phyloP scores from a whole-genome alignment of 2,113 vertebrate species.

The Oenanthe melanoleuca region DNA sequence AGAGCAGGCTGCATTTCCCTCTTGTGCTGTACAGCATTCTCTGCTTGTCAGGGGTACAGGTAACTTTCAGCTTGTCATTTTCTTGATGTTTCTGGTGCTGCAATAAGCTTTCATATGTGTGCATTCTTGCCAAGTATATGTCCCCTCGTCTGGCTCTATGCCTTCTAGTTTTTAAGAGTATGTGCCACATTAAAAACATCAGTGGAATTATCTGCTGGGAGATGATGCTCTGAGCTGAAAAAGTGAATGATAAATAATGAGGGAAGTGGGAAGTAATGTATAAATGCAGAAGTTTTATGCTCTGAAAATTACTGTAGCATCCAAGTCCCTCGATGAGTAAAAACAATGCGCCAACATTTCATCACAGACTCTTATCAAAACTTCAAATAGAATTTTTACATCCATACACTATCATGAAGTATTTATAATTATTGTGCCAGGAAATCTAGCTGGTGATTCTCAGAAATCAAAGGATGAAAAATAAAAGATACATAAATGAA shows the following conservation, averaged over 20 bases:
- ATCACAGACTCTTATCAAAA: conserved; percentile 25
- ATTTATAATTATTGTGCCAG: conserved; percentile 62
- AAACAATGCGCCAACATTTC: conserved; percentile 13
- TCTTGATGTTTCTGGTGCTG: neutral
- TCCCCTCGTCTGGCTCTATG: neutral
- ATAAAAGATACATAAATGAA: conserved; percentile 55
- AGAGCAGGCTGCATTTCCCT: neutral
- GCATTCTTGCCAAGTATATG: neutral
- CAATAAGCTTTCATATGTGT: neutral
- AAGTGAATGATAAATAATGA: neutral
- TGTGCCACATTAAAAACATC: neutral
- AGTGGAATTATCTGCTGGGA: neutral
- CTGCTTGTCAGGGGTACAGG: neutral
- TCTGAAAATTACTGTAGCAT: conserved; percentile 12
- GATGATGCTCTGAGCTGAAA: neutral
- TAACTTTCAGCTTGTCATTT: neutral
- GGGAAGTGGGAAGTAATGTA: neutral
- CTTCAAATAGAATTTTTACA: conserved; percentile 68
- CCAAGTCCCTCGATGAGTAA: neutral
- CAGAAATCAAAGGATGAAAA: conserved; percentile 57
- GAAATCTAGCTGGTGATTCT: conserved; percentile 43
- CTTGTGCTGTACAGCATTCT: accelerated
- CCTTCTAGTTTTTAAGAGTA: neutral
- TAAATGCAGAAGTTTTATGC: neutral
- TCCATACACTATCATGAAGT: conserved; percentile 28